phyloP scores from a whole-genome alignment of 2,888 invertebrate species.

The Calephelis perditalis region DNA sequence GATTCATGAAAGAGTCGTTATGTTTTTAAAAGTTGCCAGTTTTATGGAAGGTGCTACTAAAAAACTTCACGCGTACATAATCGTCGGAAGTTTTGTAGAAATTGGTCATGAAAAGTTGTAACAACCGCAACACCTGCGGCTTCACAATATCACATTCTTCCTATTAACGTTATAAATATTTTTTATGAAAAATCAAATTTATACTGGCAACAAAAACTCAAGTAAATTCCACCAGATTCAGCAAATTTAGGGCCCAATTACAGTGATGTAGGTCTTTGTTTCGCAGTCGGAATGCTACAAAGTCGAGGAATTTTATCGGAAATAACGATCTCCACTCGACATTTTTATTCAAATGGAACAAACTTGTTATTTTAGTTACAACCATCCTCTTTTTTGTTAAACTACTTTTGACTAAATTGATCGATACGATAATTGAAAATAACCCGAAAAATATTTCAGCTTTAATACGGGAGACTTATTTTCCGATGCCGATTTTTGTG shows the following conservation, averaged over 20 bases:
- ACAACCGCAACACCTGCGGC: conserved; percentile 7
- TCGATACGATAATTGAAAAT: too few species aligned
- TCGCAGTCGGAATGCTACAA: conserved; percentile 31
- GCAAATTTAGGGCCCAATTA: conserved; percentile 36
- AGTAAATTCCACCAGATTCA: conserved; percentile 27
- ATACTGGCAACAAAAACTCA: conserved; percentile 3
- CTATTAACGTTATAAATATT: neutral
- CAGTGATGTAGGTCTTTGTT: conserved; percentile 32
- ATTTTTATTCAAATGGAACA: conserved; percentile 34
- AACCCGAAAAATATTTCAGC: conserved; percentile 22
- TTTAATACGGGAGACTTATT: neutral
- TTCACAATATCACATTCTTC: neutral
- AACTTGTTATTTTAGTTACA: conserved; percentile 24
- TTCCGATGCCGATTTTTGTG: too few species aligned
- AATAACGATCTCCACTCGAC: conserved; percentile 45
- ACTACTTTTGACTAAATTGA: too few species aligned
- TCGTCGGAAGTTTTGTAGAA: conserved; percentile 16
- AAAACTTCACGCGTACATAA: conserved; percentile 14
- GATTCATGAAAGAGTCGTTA: neutral
- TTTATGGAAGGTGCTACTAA: conserved; percentile 13
- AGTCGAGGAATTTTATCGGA: conserved; percentile 34
- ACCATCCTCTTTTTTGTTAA: conserved; percentile 16
- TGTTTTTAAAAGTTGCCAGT: conserved; percentile 8
- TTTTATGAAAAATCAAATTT: conserved; percentile 15
- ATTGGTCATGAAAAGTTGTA: conserved; percentile 14